Evolutionary conservation across 2,797 vertebrate species (phyloP).

Genomic region (Ptychadena robeensis): DNA sequence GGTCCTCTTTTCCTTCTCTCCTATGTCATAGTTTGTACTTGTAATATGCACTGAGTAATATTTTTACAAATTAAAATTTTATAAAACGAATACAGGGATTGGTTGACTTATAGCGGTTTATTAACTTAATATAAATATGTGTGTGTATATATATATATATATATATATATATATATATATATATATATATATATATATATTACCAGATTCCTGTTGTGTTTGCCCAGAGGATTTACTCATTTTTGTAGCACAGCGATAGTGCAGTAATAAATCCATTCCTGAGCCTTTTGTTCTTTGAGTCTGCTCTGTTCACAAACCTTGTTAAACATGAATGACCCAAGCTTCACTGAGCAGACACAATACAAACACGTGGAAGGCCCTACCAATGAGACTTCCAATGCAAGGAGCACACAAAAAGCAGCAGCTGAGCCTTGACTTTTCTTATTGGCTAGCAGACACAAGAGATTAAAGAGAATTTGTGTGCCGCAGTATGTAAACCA

Average conservation of each 20-base stretch:
- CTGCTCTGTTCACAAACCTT: conserved; percentile 40
- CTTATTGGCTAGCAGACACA: conserved; percentile 27
- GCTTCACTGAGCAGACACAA: conserved; percentile 58
- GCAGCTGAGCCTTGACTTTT: conserved; percentile 8
- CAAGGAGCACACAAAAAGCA: conserved; percentile 31
- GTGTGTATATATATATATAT: too few relatives aligned
- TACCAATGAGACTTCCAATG: conserved; percentile 35
- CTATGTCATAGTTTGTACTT: too few relatives aligned
- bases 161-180: background rate
- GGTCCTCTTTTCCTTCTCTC: too few relatives aligned
- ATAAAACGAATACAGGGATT: too few relatives aligned
- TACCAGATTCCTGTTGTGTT: conserved; percentile 9
- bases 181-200: background rate
- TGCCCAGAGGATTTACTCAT: conserved; percentile 31
- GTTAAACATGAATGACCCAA: conserved; percentile 52
- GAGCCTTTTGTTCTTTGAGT: conserved; percentile 41
- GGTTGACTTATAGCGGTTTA: too few relatives aligned
- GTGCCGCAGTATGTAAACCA: conserved; percentile 13
- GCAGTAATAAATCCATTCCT: conserved; percentile 38
- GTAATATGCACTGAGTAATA: too few relatives aligned
- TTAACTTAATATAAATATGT: too few relatives aligned
- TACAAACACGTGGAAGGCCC: conserved; percentile 45
- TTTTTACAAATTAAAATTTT: too few relatives aligned
- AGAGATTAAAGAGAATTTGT: conserved; percentile 21
- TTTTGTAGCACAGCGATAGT: conserved; percentile 40